Percentiles rank a stretch among this genome's conserved stretches.
Conservation (phyloP, 2,113 vertebrate species). For the Heliornis fulica region DNA sequence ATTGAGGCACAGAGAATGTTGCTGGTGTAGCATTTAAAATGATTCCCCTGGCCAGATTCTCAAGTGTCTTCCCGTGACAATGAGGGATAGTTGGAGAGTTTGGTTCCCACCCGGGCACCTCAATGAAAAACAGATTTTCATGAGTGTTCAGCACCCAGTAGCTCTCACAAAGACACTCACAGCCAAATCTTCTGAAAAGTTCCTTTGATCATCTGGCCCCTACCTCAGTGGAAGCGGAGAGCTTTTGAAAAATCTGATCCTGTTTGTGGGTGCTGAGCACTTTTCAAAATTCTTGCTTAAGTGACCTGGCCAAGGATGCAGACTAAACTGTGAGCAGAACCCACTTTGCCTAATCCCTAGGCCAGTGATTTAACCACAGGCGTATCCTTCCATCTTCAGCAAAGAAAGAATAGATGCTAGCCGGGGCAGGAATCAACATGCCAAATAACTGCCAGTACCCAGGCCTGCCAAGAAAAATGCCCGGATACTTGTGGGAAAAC, state of each 20-base stretch:
- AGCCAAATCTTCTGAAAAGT: conserved; percentile 17
- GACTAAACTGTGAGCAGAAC: conserved; percentile 44
- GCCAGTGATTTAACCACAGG: conserved; percentile 50
- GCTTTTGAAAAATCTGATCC: conserved; percentile 36
- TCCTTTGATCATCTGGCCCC: conserved; percentile 6
- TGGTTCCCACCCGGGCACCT: not conserved
- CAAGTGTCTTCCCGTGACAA: not conserved
- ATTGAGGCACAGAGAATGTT: not conserved
- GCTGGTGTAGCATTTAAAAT: not conserved
- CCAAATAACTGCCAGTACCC: not conserved
- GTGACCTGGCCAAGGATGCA: conserved; percentile 38
- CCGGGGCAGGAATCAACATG: conserved; percentile 9
- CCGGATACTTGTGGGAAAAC: conserved; percentile 28
- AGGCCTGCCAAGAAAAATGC: conserved; percentile 40
- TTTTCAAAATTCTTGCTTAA: conserved; percentile 51
- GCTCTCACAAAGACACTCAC: not conserved
- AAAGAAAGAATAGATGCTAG: conserved; percentile 32
- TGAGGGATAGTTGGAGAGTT: not conserved
- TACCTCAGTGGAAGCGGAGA: not conserved
- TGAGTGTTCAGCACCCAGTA: not conserved
- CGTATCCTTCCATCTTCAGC: conserved; percentile 29
- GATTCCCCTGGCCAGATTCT: not conserved
- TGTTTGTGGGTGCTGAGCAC: conserved; percentile 1
- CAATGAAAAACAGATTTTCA: conserved; percentile 28
- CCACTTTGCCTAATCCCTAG: conserved; percentile 19